A percentile compares a stretch with the other conserved stretches of the same genome.
Conservation (phyloP, 2,113 vertebrate genomes). For the Malurus elegans region DNA sequence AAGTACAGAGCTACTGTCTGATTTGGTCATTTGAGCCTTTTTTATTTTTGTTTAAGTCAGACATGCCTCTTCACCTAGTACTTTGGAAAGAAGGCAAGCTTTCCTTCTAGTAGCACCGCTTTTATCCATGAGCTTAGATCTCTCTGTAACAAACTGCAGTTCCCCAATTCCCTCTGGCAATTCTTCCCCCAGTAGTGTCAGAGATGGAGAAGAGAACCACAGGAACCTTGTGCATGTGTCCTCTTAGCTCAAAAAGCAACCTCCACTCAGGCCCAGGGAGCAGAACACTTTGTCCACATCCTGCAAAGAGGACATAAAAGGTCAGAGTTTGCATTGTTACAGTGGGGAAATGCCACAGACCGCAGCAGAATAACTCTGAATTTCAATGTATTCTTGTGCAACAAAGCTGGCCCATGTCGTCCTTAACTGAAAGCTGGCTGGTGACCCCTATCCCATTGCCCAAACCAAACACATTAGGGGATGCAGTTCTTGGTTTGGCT, state of each 20-base stretch:
- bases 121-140: not conserved
- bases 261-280: not conserved
- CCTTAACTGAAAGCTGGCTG: not conserved
- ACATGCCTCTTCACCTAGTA: not conserved
- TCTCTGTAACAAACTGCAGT: not conserved
- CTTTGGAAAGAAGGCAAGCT: not conserved
- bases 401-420: not conserved
- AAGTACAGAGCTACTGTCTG: not conserved
- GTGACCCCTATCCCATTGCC: not conserved
- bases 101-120: not conserved
- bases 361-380: not conserved
- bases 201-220: not conserved
- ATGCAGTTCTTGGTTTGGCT: not conserved
- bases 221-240: not conserved
- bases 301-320: not conserved
- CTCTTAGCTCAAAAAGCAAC: not conserved
- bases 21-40: not conserved
- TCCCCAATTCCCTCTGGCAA: not conserved
- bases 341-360: conserved; percentile 9
- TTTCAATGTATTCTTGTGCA: conserved; percentile 9
- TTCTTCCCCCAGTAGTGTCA: not conserved
- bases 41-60: not conserved
- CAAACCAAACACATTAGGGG: conserved; percentile 20
- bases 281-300: accelerated
- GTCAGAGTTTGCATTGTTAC: not conserved